Evolutionary conservation across 1,140 invertebrate species (phyloP), one percentile per base, ranked within the genome.

Genomic region (Lasaia peninsularis): DNA sequence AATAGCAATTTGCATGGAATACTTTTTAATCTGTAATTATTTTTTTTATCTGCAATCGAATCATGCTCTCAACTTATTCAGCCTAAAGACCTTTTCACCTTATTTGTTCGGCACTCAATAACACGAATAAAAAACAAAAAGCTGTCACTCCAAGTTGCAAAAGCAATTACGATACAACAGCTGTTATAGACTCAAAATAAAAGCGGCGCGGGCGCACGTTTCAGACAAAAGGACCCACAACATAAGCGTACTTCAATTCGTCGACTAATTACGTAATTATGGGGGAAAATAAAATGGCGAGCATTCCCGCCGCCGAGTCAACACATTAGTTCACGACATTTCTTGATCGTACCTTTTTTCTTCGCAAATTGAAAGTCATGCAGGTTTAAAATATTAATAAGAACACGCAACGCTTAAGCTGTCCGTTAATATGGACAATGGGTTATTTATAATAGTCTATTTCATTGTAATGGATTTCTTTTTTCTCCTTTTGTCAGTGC

Each of bases 201-300:
- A 74, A 74, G 69, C 60, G 58, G 64, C 72, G 71, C 67, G 69
- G 69, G 74, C 73, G 71, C 71, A 65, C 67, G 65, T 53, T 69
- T 71, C 73, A 67, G 62, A 82, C 79, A 85, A 81, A 85, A 79
- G 77, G 76, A 67, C 63, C 75, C 75, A 75, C 73, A 67, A 68
- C 67, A 67, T 68, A 73, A 80, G 81, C 76, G 78, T 69, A 77
- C 73, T 74, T 74, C 75, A 83, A 83, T 86, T 83, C 78, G 78
- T 80, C 75, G 78, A 59, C 78, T 86, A 81, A 86, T 86, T 83
- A 81, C 80, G 78, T 86, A 86, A 86, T 86, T 81, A 86, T 76
- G 68, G 80, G 75, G 78, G 71, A 73, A 76, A 75, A 64, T 67
- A 71, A 77, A 83, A 83, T 83, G 78, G 80, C 80, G 69, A 72